phyloP scores from a whole-genome alignment of 1,140 invertebrate species.

The Mizuhopecten yessoensis region DNA sequence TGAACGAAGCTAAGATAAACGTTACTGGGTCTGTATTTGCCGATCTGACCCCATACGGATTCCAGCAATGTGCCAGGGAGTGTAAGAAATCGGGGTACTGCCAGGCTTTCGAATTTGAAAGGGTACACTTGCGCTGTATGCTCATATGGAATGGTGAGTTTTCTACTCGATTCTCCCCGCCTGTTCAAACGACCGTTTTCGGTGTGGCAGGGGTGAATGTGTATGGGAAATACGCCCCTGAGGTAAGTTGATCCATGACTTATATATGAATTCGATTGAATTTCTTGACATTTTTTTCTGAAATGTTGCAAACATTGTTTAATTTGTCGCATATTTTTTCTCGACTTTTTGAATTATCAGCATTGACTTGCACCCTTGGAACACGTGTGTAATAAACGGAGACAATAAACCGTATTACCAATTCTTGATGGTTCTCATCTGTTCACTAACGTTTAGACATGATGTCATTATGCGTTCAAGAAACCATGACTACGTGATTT shows the following conservation, averaged over 20 bases:
- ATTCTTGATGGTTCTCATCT: too few relatives aligned
- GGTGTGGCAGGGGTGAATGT: background rate
- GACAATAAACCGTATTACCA: too few relatives aligned
- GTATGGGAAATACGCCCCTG: background rate
- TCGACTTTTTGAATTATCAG: too few relatives aligned
- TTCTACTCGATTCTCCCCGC: background rate
- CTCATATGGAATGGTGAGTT: background rate
- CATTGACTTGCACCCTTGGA: too few relatives aligned
- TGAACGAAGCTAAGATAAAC: background rate
- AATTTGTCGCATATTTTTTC: too few relatives aligned
- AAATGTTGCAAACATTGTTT: too few relatives aligned
- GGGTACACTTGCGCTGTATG: background rate
- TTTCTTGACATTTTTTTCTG: too few relatives aligned
- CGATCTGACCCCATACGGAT: background rate
- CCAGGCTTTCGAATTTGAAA: background rate
- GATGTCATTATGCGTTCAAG: too few relatives aligned
- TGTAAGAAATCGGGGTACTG: background rate
- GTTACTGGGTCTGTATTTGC: background rate
- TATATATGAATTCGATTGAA: too few relatives aligned
- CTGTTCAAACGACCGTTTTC: background rate
- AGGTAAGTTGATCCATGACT: background rate
- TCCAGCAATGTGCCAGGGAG: background rate
- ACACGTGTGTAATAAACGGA: too few relatives aligned
- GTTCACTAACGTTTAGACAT: too few relatives aligned
- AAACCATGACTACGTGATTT: too few relatives aligned